phyloP scores from a whole-genome alignment of 2,888 invertebrate species.

The Harmothoe impar region DNA sequence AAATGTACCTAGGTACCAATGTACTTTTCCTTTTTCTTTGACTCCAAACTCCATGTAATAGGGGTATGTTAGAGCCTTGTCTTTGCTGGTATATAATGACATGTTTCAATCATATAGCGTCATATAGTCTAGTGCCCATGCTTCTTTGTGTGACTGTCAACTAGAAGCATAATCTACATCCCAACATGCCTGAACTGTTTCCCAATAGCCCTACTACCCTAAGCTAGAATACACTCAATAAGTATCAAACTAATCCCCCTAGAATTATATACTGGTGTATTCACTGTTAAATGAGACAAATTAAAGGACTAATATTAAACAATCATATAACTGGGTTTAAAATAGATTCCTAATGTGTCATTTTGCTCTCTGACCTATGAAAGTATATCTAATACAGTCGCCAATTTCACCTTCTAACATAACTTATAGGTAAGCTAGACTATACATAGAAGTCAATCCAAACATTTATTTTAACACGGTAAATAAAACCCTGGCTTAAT shows the following conservation, averaged over 20 bases:
- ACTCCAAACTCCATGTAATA: slow-evolving; percentile 45
- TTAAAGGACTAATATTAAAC: too few species aligned
- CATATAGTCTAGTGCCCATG: slow-evolving; percentile 33
- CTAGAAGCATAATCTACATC: slow-evolving; percentile 48
- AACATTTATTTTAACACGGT: background rate
- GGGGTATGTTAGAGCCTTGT: slow-evolving; percentile 42
- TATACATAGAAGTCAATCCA: too few species aligned
- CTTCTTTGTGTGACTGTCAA: slow-evolving; percentile 40
- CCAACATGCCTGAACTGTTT: slow-evolving; percentile 15
- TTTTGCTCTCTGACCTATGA: too few species aligned
- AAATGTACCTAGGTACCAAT: slow-evolving; percentile 41
- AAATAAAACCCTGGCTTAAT: slow-evolving; percentile 3
- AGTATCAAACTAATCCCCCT: background rate
- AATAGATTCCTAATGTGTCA: too few species aligned
- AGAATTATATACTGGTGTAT: background rate
- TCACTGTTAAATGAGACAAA: too few species aligned
- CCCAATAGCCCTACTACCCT: background rate
- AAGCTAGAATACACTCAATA: background rate
- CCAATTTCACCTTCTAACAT: too few species aligned
- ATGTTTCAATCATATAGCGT: slow-evolving; percentile 43
- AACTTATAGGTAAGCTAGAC: too few species aligned
- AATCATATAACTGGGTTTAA: too few species aligned
- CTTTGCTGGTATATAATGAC: slow-evolving; percentile 49
- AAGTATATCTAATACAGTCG: too few species aligned
- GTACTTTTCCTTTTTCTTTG: slow-evolving; percentile 40